Evolutionary conservation across 2,113 vertebrate genomes (phyloP).

Genomic region (Alethe diademata): DNA sequence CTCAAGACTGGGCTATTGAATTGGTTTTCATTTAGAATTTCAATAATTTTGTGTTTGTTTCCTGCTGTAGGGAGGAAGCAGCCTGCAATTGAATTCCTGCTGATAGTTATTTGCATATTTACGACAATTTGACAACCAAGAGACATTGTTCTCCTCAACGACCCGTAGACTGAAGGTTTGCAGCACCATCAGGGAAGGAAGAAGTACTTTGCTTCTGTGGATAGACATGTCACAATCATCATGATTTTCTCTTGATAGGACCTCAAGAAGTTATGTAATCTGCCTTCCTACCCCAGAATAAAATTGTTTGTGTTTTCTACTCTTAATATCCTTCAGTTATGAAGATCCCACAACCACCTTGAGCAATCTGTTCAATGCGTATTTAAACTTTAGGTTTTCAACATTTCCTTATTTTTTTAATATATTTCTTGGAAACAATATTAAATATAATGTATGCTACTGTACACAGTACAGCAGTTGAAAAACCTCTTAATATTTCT

Average conservation of each 20-base stretch:
- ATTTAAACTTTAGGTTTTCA: not conserved
- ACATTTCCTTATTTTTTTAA: not conserved
- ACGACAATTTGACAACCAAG: not conserved
- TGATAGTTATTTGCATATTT: not conserved
- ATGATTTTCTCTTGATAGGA: not conserved
- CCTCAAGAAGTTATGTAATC: not conserved
- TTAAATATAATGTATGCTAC: not conserved
- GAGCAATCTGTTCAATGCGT: not conserved
- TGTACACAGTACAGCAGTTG: not conserved
- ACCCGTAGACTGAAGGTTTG: not conserved
- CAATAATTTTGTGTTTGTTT: not conserved
- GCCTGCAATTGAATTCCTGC: not conserved
- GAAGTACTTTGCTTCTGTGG: not conserved
- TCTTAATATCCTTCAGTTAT: not conserved
- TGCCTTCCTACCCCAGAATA: fast-evolving
- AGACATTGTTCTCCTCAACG: not conserved
- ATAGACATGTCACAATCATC: not conserved
- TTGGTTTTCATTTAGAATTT: not conserved
- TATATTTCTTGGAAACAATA: not conserved
- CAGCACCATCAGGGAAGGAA: not conserved
- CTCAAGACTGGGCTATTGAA: not conserved
- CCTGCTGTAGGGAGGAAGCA: not conserved
- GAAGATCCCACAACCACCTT: not conserved
- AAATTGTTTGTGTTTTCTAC: not conserved
- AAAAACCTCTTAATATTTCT: constrained; percentile 1